These are phyloP conservation scores for Cheilosia soror DNA, from an alignment of 2,888 invertebrate species.

Conservation along the genomic window DNA sequence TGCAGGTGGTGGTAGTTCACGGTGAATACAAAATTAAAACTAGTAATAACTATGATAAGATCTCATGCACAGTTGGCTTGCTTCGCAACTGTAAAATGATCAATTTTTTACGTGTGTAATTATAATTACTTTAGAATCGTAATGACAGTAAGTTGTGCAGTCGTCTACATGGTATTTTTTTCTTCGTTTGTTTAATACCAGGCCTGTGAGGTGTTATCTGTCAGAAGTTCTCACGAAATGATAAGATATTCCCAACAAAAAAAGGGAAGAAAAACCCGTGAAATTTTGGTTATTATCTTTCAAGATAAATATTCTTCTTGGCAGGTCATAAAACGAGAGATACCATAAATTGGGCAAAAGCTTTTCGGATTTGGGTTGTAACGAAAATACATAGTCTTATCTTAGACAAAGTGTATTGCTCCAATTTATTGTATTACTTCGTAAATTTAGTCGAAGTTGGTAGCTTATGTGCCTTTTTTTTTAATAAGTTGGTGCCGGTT, in stretches of 20 bases:
- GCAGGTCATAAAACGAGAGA: no score
- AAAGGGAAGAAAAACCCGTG: neutral
- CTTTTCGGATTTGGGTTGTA: neutral
- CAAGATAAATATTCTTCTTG: neutral
- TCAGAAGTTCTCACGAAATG: neutral
- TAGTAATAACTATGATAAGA: neutral
- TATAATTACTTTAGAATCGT: neutral
- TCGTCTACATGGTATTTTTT: neutral
- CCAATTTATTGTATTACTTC: neutral
- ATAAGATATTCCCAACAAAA: no score
- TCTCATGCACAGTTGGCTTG: neutral
- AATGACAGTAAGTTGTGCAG: conserved; percentile 5
- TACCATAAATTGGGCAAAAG: neutral
- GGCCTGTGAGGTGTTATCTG: neutral
- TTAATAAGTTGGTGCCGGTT: no score
- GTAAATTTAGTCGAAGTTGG: neutral
- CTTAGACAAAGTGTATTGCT: conserved; percentile 30
- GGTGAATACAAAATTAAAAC: neutral
- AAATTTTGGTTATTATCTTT: neutral
- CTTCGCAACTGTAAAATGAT: neutral
- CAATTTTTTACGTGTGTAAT: neutral
- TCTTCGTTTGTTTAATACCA: neutral
- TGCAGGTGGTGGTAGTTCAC: neutral
- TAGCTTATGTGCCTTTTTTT: no score
- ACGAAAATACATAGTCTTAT: neutral